These are phyloP conservation scores for Plemyria rubiginata DNA, from an alignment of 2,888 invertebrate genomes.

Conservation along the genomic window DNA sequence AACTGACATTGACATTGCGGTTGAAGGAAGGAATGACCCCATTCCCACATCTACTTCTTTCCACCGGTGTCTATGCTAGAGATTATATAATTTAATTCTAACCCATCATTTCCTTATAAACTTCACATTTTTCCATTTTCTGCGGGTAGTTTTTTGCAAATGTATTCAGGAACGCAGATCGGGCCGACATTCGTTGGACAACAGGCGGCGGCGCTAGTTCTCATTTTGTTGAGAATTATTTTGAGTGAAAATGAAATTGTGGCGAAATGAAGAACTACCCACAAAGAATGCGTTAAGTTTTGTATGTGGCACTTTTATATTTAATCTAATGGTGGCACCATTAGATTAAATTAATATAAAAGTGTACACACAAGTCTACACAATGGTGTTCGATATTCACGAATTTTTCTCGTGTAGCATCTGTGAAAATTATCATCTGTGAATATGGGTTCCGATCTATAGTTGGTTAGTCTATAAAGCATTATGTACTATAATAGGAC, in stretches of 20 bases:
- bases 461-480: conserved; percentile 3
- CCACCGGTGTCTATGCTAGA: no score
- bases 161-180: conserved; percentile 31
- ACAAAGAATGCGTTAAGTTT: conserved; percentile 1
- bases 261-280: conserved; percentile 10
- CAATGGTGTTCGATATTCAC: no score
- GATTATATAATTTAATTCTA: no score
- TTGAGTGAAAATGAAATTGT: conserved; percentile 38
- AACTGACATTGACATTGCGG: no score
- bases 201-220: conserved; percentile 38
- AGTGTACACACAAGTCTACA: no score
- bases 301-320: conserved; percentile 21
- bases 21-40: no score
- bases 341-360: no score
- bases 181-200: conserved; percentile 34
- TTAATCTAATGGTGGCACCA: no score
- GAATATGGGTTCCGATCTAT: no score
- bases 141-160: conserved; percentile 21
- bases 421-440: no score
- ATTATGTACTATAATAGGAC: conserved; percentile 1
- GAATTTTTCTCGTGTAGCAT: no score
- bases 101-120: not conserved
- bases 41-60: no score
- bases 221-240: conserved; percentile 48
- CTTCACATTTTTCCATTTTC: not conserved